Evolutionary conservation across 2,797 vertebrate genomes (phyloP).

Genomic region (Pangasius sanitwongsei): DNA sequence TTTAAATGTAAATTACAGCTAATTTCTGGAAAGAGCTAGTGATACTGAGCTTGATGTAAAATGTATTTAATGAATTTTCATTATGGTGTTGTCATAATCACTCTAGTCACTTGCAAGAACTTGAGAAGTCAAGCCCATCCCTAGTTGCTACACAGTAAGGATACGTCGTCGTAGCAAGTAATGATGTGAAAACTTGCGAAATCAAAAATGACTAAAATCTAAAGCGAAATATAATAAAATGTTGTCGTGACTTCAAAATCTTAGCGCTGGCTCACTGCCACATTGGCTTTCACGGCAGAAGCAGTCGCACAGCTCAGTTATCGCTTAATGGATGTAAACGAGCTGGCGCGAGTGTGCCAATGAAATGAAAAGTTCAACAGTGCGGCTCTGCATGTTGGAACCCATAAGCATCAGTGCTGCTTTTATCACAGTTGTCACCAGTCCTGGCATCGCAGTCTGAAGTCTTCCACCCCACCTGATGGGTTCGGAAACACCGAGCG

Average conservation of each 20-base stretch:
- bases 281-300: not conserved
- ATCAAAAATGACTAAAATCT: not conserved
- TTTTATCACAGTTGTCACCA: constrained; percentile 42
- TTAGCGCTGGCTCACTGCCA: constrained; percentile 16
- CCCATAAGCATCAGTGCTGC: constrained; percentile 30
- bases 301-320: not conserved
- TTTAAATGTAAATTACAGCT: not conserved
- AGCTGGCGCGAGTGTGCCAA: constrained; percentile 1
- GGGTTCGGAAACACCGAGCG: not conserved
- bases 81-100: not conserved
- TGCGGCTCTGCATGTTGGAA: constrained; percentile 11
- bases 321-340: constrained; percentile 25
- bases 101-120: not conserved
- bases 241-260: not conserved
- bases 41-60: not conserved
- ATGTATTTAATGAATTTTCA: not conserved
- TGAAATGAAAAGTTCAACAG: constrained; percentile 28
- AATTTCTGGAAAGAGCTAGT: not conserved
- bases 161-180: not conserved
- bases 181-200: not conserved
- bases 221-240: not conserved
- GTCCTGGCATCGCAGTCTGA: constrained; percentile 15
- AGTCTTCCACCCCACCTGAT: constrained; percentile 34
- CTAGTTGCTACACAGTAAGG: not conserved
- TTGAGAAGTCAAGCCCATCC: not conserved